phyloP scores from a whole-genome alignment of 2,888 invertebrate species.

The Diaperis boleti region DNA sequence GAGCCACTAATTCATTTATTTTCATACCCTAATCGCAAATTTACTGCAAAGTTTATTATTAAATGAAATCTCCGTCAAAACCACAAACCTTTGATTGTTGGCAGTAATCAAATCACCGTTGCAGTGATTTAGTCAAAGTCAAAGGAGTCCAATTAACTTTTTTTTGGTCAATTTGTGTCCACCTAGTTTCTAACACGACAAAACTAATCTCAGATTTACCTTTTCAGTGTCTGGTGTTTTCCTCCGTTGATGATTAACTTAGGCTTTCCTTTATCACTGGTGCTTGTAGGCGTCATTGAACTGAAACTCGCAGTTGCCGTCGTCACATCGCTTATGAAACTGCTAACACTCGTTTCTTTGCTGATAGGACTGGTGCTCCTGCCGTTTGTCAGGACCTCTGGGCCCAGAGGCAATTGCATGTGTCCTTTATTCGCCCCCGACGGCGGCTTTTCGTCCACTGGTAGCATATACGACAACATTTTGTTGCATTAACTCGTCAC shows the following conservation, averaged over 20 bases:
- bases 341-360: conserved; percentile 80
- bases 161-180: no score
- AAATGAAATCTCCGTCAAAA: no score
- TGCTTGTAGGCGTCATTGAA: conserved; percentile 73
- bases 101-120: no score
- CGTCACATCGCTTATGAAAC: conserved; percentile 77
- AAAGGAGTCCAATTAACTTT: no score
- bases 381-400: conserved; percentile 58
- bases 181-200: no score
- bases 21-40: no score
- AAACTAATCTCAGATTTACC: no score
- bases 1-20: no score
- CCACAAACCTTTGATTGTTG: no score
- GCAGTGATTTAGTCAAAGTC: no score
- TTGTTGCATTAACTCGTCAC: conserved; percentile 40
- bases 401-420: conserved; percentile 62
- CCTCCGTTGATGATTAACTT: conserved; percentile 77
- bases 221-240: conserved; percentile 79
- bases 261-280: conserved; percentile 74
- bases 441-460: conserved; percentile 82
- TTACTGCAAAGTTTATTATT: no score
- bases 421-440: conserved; percentile 67
- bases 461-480: conserved; percentile 86
- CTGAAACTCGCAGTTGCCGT: conserved; percentile 67
- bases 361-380: conserved; percentile 62